These are phyloP conservation scores for Sisor rabdophorus DNA, from an alignment of 2,113 vertebrate species.

Conservation along the genomic window DNA sequence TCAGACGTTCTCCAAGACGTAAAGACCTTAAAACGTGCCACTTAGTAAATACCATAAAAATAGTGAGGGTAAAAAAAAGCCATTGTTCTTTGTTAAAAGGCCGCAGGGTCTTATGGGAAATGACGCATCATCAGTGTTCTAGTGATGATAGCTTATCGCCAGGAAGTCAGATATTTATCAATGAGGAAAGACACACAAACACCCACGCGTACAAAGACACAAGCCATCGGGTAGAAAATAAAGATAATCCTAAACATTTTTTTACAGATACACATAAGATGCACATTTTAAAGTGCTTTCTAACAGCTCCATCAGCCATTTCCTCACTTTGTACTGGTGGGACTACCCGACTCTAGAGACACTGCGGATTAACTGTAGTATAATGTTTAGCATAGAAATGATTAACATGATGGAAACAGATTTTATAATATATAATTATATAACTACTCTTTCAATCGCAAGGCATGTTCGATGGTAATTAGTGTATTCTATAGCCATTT, in stretches of 20 bases:
- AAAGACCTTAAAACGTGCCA: too few species aligned
- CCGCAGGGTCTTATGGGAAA: background rate
- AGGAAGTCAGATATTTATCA: constrained; percentile 35
- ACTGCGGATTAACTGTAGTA: background rate
- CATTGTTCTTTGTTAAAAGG: constrained; percentile 29
- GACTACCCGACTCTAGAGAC: background rate
- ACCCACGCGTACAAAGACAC: background rate
- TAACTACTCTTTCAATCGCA: background rate
- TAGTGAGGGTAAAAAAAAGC: background rate
- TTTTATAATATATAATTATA: too few species aligned
- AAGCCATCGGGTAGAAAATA: background rate
- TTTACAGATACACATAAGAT: too few species aligned
- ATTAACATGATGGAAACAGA: background rate
- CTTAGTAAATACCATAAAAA: background rate
- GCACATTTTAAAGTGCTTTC: background rate
- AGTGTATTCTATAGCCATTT: background rate
- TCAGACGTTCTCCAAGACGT: background rate
- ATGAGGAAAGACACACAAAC: background rate
- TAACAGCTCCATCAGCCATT: background rate
- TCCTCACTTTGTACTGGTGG: background rate
- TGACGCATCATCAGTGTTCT: background rate
- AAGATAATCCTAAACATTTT: background rate
- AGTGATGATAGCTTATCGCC: constrained; percentile 39
- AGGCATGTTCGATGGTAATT: background rate
- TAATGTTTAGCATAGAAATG: background rate